phyloP scores from a whole-genome alignment of 1,140 invertebrate species.

The Vanessa tameamea region DNA sequence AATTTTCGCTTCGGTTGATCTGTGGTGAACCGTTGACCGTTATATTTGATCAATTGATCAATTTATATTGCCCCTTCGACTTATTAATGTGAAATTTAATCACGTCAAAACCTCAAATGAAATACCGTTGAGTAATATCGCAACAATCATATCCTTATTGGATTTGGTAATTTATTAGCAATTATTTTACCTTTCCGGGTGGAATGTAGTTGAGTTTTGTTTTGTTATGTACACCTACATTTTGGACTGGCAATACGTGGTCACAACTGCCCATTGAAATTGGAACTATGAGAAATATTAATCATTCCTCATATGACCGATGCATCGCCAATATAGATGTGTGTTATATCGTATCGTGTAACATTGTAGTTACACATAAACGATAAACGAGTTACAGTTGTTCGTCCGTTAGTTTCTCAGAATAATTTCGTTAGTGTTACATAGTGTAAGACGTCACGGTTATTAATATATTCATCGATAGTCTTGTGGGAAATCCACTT shows the following conservation, averaged over 20 bases:
- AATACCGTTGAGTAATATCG: not conserved
- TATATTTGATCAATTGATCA: constrained; percentile 13
- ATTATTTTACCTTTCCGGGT: not conserved
- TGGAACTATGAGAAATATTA: no score
- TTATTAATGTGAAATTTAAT: constrained; percentile 13
- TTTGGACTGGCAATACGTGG: no score
- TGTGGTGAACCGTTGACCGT: constrained; percentile 4
- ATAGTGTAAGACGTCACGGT: not conserved
- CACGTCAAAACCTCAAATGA: not conserved
- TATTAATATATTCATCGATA: constrained; percentile 6
- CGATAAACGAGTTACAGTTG: not conserved
- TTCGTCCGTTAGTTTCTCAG: not conserved
- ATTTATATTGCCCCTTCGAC: constrained; percentile 3
- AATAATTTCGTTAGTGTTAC: constrained; percentile 3
- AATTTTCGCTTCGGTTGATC: constrained; percentile 10
- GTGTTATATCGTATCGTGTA: no score
- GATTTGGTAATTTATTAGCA: not conserved
- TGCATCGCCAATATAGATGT: no score
- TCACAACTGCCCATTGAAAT: no score
- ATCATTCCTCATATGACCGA: no score
- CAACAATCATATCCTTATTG: not conserved
- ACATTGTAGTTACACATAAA: no score
- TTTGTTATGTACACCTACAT: no score
- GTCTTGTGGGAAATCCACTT: not conserved
- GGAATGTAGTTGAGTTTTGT: no score